Base-by-base conservation (phyloP, 2,113 vertebrate genomes). In the Xiphophorus couchianus region DNA sequence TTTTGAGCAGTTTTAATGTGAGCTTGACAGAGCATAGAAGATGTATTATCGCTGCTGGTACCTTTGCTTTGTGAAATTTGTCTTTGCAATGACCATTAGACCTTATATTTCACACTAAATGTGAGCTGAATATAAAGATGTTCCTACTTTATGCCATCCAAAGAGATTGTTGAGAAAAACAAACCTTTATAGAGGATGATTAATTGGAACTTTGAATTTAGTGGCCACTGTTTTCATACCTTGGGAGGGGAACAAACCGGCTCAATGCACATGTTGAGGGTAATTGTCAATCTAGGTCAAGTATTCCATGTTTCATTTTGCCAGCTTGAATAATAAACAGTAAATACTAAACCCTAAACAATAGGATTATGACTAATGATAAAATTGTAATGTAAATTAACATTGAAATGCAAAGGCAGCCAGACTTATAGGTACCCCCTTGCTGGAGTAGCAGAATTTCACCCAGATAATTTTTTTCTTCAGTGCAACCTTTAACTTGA, bases 121-220 rank as follows among this genome's bases (percentile, higher is more conserved):
- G 84, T 76, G 82, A 86, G 78, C 76, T 86, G 88, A 87, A 93
- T 91, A 84, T 74, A 88, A 89, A 93, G 68, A 65, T 12, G 54
- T 70, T 75, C 73, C 69, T 63, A 89, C 31, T 80, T 78, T 66
- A 74, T 17, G 66, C 42, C 4, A 73, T 82, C 60, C 74, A 54
- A 69, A 78, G 71, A 71, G 75, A 89, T 84, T 80, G 77, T 85
- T 86, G 84, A 88, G 71, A 88, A 90, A 86, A 84, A 74, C 62
- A 82, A 89, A 82, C 88, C 54, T 71, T 75, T 19, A 76, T n/a
- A 71, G 69, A 83, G 79, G 68, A 67, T 88, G 90, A 91, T 90
- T 90, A 83, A 92, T 91, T 85, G 77, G 80, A 89, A 86, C 67
- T 69, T 84, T 91, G 84, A 85, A 78, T 76, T 69, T 62, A 51